phyloP scores from a whole-genome alignment of 37 sponge, comb jelly and placozoan genomes.

The Cliona cf. orientalis region DNA sequence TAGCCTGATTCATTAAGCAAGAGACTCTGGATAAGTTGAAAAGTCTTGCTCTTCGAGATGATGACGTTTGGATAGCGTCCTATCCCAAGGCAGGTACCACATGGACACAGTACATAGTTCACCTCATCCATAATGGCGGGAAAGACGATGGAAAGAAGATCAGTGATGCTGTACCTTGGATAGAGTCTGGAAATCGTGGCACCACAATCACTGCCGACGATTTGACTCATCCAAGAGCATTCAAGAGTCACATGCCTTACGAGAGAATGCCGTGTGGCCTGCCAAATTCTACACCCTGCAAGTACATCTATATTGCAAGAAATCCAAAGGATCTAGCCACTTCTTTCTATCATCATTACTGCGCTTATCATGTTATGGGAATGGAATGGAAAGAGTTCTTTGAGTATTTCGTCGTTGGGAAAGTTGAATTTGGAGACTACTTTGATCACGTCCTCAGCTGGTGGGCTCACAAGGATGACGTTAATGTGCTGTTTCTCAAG shows the following conservation, averaged over 20 bases:
- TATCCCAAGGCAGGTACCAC: constrained; percentile 46
- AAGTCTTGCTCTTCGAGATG: background rate
- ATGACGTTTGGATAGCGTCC: constrained; percentile 29
- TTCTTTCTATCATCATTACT: constrained; percentile 60
- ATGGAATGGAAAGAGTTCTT: too few species aligned
- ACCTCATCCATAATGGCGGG: background rate
- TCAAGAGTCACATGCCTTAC: constrained; percentile 72
- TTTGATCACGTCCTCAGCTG: constrained; percentile 64
- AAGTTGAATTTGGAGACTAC: constrained; percentile 47
- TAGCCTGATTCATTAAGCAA: too few species aligned
- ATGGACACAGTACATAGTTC: constrained; percentile 37
- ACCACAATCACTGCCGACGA: too few species aligned
- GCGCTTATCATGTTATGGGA: background rate
- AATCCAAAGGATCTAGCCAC: constrained; percentile 77
- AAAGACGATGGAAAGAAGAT: constrained; percentile 3
- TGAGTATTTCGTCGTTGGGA: too few species aligned
- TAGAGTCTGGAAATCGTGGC: background rate
- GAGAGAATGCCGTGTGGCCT: constrained; percentile 48
- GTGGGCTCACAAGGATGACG: constrained; percentile 45
- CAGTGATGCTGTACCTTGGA: constrained; percentile 16
- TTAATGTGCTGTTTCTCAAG: constrained; percentile 62
- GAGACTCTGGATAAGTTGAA: background rate
- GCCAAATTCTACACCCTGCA: constrained; percentile 46
- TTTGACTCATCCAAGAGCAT: constrained; percentile 42
- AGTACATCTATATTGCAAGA: constrained; percentile 69